These are phyloP conservation scores for Saccopteryx leptura DNA, from an alignment of 2,113 vertebrate species.

Conservation along the genomic window DNA sequence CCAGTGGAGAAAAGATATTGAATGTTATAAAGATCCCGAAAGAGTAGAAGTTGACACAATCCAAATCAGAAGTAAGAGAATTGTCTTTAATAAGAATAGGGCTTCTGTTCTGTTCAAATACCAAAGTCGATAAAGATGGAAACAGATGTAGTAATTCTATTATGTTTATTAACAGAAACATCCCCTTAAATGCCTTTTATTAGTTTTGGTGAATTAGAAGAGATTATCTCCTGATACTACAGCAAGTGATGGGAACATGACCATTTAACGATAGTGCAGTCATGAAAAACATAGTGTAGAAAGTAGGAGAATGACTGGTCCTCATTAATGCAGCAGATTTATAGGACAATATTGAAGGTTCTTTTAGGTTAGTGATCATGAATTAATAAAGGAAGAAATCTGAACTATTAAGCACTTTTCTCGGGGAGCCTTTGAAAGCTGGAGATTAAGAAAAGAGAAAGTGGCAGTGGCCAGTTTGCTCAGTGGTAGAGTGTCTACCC, in stretches of 20 bases:
- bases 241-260: background rate
- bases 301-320: background rate
- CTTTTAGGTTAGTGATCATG: background rate
- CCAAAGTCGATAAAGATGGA: conserved; percentile 42
- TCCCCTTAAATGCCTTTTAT: conserved; percentile 35
- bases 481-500: too few relatives aligned
- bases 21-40: background rate
- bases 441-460: conserved; percentile 37
- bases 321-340: conserved; percentile 24
- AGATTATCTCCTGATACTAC: background rate
- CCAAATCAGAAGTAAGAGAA: conserved; percentile 2
- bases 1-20: background rate
- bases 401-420: background rate
- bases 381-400: background rate
- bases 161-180: conserved; percentile 43
- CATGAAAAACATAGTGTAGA: conserved; percentile 10
- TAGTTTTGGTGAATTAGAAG: conserved; percentile 44
- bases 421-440: background rate
- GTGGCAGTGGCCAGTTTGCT: too few relatives aligned
- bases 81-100: background rate
- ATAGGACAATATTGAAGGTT: background rate
- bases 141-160: conserved; percentile 16
- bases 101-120: conserved; percentile 37
- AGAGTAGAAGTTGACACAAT: background rate
- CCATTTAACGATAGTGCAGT: background rate